Evolutionary conservation across 2,888 invertebrate genomes (phyloP).

Genomic region (Cephus rjabovi): DNA sequence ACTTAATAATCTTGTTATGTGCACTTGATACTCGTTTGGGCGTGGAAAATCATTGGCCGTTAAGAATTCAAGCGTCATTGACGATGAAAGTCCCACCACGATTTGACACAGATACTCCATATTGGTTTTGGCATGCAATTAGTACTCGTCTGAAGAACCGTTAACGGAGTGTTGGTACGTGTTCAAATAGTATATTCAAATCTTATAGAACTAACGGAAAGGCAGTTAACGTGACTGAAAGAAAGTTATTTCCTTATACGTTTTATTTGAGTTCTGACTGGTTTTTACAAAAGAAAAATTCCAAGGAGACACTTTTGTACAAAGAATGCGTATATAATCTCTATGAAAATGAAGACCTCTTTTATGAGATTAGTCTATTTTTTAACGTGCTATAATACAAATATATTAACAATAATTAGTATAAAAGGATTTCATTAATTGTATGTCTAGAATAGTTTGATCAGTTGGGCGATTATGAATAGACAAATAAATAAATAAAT

Average conservation of each 20-base stretch:
- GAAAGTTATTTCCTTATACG: background rate
- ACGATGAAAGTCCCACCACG: background rate
- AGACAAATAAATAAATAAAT: background rate
- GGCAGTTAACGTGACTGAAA: background rate
- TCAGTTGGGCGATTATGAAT: background rate
- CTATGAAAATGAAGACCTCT: background rate
- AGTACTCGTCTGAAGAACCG: slow-evolving; percentile 26
- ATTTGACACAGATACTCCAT: slow-evolving; percentile 1
- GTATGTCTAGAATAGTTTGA: background rate
- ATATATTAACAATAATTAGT: background rate
- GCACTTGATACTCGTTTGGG: background rate
- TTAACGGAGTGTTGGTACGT: slow-evolving; percentile 16
- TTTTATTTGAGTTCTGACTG: background rate
- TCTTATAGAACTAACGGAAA: background rate
- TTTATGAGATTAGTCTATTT: background rate
- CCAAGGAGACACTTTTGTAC: background rate
- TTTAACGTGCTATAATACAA: background rate
- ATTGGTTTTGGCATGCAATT: slow-evolving; percentile 26
- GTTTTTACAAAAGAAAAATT: background rate
- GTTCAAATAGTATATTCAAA: slow-evolving; percentile 1
- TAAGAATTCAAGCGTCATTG: background rate
- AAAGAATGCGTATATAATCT: background rate
- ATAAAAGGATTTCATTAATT: background rate
- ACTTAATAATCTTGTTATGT: background rate
- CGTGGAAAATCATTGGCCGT: background rate